A percentile compares a stretch with the other conserved stretches of the same genome.
phyloP scores from a whole-genome alignment of 2,113 vertebrate species.

The Thomomys bottae region DNA sequence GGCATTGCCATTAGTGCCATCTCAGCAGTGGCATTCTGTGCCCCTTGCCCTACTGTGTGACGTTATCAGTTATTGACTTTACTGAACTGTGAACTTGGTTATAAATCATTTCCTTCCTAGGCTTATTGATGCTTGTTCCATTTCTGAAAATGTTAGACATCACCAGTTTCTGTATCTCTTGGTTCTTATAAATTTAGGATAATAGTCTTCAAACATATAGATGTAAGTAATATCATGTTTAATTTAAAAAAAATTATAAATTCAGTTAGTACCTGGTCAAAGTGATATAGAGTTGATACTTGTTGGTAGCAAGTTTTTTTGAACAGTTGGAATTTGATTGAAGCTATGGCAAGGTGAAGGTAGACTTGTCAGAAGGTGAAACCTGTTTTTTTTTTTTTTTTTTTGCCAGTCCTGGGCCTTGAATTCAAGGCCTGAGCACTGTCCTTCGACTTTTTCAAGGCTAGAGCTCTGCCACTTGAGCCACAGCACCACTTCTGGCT shows the following conservation, averaged over 20 bases:
- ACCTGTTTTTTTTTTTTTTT: too few relatives aligned
- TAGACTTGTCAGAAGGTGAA: constrained; percentile 4
- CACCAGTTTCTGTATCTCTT: constrained; percentile 23
- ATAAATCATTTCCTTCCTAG: not conserved
- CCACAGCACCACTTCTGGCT: too few relatives aligned
- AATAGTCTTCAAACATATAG: constrained; percentile 5
- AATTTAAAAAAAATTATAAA: constrained; percentile 7
- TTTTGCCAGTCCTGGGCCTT: too few relatives aligned
- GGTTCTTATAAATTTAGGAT: constrained; percentile 9
- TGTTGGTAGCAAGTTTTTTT: constrained; percentile 37
- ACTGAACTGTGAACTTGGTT: constrained; percentile 14
- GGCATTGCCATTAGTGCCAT: too few relatives aligned
- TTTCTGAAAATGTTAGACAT: not conserved
- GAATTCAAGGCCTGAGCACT: too few relatives aligned
- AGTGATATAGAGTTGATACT: not conserved
- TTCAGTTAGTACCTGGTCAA: constrained; percentile 15
- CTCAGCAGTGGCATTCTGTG: too few relatives aligned
- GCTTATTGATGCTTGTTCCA: constrained; percentile 20
- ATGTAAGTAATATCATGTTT: not conserved
- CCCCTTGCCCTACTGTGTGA: not conserved
- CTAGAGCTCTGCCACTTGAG: too few relatives aligned
- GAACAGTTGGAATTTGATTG: not conserved
- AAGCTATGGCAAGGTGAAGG: not conserved
- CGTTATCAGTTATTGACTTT: not conserved
- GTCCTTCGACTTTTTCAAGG: too few relatives aligned